A percentile compares a stretch with the other conserved stretches of the same genome.
Evolutionary conservation across 2,888 invertebrate genomes (phyloP).

Genomic region (Nephrotoma flavescens): DNA sequence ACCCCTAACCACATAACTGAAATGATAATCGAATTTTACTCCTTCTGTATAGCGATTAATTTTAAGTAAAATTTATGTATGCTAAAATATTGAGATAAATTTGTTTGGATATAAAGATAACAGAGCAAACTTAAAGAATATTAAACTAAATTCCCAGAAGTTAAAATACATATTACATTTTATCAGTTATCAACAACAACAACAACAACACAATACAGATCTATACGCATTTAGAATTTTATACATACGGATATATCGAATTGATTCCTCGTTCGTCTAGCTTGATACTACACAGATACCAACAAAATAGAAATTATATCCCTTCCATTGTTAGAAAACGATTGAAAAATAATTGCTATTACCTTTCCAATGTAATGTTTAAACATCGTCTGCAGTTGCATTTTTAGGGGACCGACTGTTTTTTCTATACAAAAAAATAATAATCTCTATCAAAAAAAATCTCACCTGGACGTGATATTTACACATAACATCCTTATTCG

Average conservation of each 20-base stretch:
- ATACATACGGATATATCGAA: background rate
- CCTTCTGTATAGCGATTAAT: no score
- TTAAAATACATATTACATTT: background rate
- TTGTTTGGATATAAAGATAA: no score
- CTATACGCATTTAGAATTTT: background rate
- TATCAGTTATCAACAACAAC: background rate
- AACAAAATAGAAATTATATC: background rate
- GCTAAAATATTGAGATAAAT: no score
- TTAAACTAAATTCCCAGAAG: background rate
- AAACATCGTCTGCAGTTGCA: background rate
- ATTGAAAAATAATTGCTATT: background rate
- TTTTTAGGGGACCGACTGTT: background rate
- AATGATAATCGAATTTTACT: no score
- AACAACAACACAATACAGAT: background rate
- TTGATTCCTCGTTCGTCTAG: background rate
- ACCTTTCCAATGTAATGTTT: background rate
- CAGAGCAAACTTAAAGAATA: no score
- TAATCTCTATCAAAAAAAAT: background rate
- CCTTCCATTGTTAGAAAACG: background rate
- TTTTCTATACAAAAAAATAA: background rate
- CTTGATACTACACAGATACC: background rate
- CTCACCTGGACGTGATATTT: background rate
- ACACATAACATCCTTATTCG: background rate
- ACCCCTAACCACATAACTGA: no score
- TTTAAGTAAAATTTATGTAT: no score